Conservation (phyloP, 2,797 vertebrate species). For the Salarias fasciatus region DNA sequence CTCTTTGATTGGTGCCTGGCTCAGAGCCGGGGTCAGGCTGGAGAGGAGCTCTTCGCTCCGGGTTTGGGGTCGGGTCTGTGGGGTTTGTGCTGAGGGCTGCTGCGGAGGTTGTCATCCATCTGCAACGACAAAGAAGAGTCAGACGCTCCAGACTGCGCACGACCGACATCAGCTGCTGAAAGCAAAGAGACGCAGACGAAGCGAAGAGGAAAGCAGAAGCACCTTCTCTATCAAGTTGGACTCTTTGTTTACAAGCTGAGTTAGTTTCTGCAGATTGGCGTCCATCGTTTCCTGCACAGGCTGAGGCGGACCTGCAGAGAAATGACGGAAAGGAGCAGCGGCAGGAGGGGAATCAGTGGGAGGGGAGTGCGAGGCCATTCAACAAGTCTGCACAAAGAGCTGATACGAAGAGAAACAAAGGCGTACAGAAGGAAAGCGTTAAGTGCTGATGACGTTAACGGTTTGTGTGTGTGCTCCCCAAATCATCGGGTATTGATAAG, state of each 20-base stretch:
- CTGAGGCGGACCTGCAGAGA: slow-evolving; percentile 83
- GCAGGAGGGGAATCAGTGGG: slow-evolving; percentile 35
- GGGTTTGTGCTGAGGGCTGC: slow-evolving; percentile 94
- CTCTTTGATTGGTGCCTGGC: slow-evolving; percentile 16
- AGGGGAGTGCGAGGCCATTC: slow-evolving; percentile 13
- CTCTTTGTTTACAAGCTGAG: slow-evolving; percentile 99
- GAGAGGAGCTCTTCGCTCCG: slow-evolving; percentile 77
- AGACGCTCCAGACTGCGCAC: slow-evolving; percentile 9
- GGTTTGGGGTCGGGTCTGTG: slow-evolving; percentile 87
- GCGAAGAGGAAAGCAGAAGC: slow-evolving; percentile 77
- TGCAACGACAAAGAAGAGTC: slow-evolving; percentile 70
- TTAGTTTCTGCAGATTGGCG: slow-evolving; percentile 98
- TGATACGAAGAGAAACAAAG: neutral
- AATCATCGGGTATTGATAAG: too few species aligned
- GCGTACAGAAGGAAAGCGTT: slow-evolving; percentile 1
- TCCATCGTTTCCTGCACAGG: slow-evolving; percentile 91
- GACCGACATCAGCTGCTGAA: slow-evolving; percentile 21
- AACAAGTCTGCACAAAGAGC: slow-evolving; percentile 17
- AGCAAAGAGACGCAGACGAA: slow-evolving; percentile 51
- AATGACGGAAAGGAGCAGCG: slow-evolving; percentile 20
- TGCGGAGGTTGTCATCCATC: slow-evolving; percentile 99
- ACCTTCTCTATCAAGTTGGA: slow-evolving; percentile 99
- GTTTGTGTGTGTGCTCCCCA: too few species aligned
- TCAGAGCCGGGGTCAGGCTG: slow-evolving; percentile 49
- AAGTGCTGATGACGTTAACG: slow-evolving; percentile 46